phyloP scores from a whole-genome alignment of 2,797 vertebrate genomes.

The Luscinia megarhynchos region DNA sequence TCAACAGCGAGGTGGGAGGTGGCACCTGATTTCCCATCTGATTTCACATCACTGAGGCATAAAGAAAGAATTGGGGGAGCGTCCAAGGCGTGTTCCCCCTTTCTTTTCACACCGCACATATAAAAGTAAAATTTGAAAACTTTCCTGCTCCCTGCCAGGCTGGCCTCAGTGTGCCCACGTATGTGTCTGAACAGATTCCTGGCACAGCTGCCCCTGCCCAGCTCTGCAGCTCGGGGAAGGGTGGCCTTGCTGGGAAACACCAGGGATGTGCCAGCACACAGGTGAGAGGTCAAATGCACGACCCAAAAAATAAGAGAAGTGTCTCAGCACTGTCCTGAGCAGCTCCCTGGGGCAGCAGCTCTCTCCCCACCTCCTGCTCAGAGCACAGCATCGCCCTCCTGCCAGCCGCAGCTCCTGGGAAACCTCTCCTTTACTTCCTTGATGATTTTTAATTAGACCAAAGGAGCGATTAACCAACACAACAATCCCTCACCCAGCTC shows the following conservation, averaged over 20 bases:
- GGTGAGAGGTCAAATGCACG: neutral
- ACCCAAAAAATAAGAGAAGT: neutral
- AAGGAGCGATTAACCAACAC: neutral
- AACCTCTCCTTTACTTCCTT: neutral
- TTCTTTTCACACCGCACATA: neutral
- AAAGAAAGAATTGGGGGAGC: neutral
- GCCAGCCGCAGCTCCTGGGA: neutral
- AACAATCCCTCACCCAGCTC: neutral
- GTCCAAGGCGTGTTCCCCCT: neutral
- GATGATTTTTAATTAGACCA: conserved; percentile 14
- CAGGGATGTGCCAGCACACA: neutral
- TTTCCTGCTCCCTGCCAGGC: conserved; percentile 28
- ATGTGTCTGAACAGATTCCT: conserved; percentile 46
- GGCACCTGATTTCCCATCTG: neutral
- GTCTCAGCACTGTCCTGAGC: neutral
- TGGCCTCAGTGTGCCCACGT: neutral
- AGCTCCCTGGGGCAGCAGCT: neutral
- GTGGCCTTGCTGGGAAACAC: neutral
- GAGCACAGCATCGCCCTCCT: neutral
- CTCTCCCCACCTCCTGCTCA: neutral
- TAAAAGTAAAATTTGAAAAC: conserved; percentile 16
- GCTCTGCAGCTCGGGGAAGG: neutral
- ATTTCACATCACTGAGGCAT: neutral
- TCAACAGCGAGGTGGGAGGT: neutral
- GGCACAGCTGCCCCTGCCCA: neutral